Base-by-base conservation (phyloP, 1,140 invertebrate species). In the Mycetomoellerius zeteki region DNA sequence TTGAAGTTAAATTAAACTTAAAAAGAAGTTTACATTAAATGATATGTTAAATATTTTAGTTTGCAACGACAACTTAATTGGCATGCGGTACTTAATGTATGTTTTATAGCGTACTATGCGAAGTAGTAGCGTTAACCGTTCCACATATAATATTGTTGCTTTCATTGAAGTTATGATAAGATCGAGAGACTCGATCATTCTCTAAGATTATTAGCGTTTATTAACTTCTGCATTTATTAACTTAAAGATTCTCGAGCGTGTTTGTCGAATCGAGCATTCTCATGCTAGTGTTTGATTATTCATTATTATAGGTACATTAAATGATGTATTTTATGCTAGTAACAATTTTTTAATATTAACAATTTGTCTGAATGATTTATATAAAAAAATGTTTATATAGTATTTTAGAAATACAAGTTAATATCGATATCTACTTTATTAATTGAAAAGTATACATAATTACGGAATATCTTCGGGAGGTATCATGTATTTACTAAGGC, bases 401-500 rank as follows among this genome's bases (percentile, higher is more conserved):
- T 37, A 37, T 37, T 37, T 37, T 37, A 37, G 7, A 37, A 37
- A 37, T 37, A 37, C 6, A 37, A 37, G 33, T 37, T 37, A 62
- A 33, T 8, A 37, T 76, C 37, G 3, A 27, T 77, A 75, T 30
- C 52, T 50, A 64, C 19, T 78, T 62, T 62, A 65, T 14, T 21
- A n/a, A 12, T 50, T 24, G n/a, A 24, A 37, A 69, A 80, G 37
- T 52, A 43, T 43, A 30, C 33, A 33, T 27, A 1, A 3, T 37
- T n/a, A 14, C 14, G 54, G 16, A 47, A 60, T 27, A 58, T 12
- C 14, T 19, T 21, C 2, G 19, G 16, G 2, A 54, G 52, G 6
- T 56, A n/a, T 10, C n/a, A 24, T 47, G 10, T 37, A 47, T 60
- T 58, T 58, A 16, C 12, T 33, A 30, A 72, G 0, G 16, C 19